These are phyloP conservation scores for Zaprionus camerounensis DNA, from an alignment of 1,140 invertebrate species.

Conservation along the genomic window DNA sequence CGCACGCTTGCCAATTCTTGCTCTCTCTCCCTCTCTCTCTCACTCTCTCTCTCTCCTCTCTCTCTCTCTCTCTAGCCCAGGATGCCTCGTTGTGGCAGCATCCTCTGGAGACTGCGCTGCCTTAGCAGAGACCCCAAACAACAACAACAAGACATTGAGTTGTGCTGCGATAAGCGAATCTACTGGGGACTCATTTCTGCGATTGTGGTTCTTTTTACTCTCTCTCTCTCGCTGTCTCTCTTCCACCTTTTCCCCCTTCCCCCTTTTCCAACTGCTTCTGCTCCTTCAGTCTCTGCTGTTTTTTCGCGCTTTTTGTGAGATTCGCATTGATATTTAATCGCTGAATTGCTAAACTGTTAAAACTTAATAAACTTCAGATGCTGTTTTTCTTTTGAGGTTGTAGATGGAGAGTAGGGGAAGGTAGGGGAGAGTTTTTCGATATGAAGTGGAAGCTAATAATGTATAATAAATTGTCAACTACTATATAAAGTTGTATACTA, in stretches of 20 bases:
- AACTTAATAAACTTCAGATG: conserved; percentile 28
- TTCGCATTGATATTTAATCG: conserved; percentile 38
- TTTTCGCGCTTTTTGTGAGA: conserved; percentile 19
- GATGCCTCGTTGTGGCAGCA: conserved; percentile 33
- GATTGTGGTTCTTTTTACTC: conserved; percentile 41
- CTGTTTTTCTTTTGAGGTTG: neutral
- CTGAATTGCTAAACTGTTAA: conserved; percentile 28
- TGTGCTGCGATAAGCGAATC: conserved; percentile 59
- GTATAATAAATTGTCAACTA: neutral
- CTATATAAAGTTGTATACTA: too few relatives aligned
- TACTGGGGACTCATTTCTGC: conserved; percentile 51
- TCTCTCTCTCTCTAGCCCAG: conserved; percentile 15
- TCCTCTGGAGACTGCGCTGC: conserved; percentile 69
- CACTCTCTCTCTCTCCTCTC: neutral
- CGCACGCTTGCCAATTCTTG: conserved; percentile 16
- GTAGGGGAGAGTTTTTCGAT: neutral
- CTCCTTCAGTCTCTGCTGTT: neutral
- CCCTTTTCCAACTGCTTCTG: neutral
- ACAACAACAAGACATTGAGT: conserved; percentile 37
- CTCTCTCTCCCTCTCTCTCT: conserved; percentile 14
- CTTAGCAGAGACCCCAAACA: conserved; percentile 9
- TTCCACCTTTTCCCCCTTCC: too few relatives aligned
- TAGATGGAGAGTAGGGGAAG: neutral
- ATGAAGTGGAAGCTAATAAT: neutral
- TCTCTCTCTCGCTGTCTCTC: neutral